phyloP scores from a whole-genome alignment of 1,140 invertebrate genomes.

The Hyposmocoma kahamanoa region DNA sequence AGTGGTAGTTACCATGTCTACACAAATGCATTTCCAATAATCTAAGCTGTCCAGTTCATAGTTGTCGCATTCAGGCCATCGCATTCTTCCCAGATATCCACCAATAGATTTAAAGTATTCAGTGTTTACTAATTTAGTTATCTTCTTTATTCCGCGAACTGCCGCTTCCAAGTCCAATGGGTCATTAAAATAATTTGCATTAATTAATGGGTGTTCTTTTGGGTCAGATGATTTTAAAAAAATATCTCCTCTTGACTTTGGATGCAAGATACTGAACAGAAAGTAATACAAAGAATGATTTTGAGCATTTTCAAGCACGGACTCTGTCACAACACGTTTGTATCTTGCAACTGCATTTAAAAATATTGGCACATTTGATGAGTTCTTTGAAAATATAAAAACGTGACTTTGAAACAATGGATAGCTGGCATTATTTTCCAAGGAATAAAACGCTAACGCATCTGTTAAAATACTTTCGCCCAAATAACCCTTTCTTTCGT shows the following conservation, averaged over 20 bases:
- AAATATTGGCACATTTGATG: conserved; percentile 7
- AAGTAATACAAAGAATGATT: conserved; percentile 48
- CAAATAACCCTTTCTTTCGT: conserved; percentile 40
- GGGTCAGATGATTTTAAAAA: conserved; percentile 56
- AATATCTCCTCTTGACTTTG: conserved; percentile 67
- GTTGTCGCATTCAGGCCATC: conserved; percentile 56
- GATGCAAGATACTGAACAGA: conserved; percentile 64
- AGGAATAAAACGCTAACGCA: conserved; percentile 42
- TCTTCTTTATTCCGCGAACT: conserved; percentile 75
- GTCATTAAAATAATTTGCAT: conserved; percentile 85
- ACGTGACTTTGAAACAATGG: conserved; percentile 55
- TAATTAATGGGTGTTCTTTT: conserved; percentile 80
- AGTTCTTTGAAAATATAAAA: conserved; percentile 26
- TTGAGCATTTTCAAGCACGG: conserved; percentile 47
- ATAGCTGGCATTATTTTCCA: conserved; percentile 17
- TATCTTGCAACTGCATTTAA: conserved; percentile 20
- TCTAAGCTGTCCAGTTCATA: conserved; percentile 68
- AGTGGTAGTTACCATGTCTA: conserved; percentile 75
- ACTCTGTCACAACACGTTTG: conserved; percentile 45
- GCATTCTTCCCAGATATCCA: conserved; percentile 51
- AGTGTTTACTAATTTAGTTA: conserved; percentile 51
- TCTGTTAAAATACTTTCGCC: conserved; percentile 26
- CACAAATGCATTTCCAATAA: conserved; percentile 79
- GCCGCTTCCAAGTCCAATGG: conserved; percentile 78
- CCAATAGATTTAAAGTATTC: conserved; percentile 57